Percentiles rank a stretch among this genome's conserved stretches.
phyloP scores from a whole-genome alignment of 2,888 invertebrate species.

The Drosophila buzzatii region DNA sequence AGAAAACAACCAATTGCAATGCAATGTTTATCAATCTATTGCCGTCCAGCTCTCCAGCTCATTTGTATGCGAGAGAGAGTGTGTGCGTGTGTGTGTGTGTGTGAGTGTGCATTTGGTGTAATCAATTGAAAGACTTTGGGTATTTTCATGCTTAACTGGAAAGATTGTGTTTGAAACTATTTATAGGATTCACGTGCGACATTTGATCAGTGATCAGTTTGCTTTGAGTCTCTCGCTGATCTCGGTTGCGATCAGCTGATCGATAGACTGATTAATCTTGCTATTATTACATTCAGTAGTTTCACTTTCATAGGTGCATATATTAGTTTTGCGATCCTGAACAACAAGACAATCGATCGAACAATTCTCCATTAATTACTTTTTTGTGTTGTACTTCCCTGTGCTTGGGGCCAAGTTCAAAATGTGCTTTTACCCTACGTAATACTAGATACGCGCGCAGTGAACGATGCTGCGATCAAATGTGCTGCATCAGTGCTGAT shows the following conservation, averaged over 20 bases:
- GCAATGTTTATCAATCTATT: conserved; percentile 68
- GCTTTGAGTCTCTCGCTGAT: background rate
- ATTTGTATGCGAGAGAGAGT: conserved; percentile 33
- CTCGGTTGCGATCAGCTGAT: conserved; percentile 1
- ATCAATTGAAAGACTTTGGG: conserved; percentile 43
- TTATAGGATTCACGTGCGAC: conserved; percentile 46
- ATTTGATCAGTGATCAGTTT: background rate
- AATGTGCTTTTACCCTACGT: conserved; percentile 5
- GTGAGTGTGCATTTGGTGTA: conserved; percentile 16
- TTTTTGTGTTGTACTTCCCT: conserved; percentile 11
- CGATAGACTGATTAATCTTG: background rate
- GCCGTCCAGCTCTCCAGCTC: conserved; percentile 25
- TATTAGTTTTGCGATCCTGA: conserved; percentile 2
- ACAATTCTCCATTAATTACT: conserved; percentile 6
- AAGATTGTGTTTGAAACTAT: conserved; percentile 34
- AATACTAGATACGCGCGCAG: background rate
- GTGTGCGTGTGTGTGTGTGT: conserved; percentile 4
- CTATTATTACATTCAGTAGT: background rate
- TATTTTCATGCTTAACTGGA: conserved; percentile 48
- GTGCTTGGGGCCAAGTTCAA: background rate
- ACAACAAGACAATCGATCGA: no score
- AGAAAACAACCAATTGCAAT: conserved; percentile 47
- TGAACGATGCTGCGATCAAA: background rate
- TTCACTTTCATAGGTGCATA: conserved; percentile 13
- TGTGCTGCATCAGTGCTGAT: conserved; percentile 5